Conservation (phyloP, 2,888 invertebrate genomes). For the Orchesella flavescens region DNA sequence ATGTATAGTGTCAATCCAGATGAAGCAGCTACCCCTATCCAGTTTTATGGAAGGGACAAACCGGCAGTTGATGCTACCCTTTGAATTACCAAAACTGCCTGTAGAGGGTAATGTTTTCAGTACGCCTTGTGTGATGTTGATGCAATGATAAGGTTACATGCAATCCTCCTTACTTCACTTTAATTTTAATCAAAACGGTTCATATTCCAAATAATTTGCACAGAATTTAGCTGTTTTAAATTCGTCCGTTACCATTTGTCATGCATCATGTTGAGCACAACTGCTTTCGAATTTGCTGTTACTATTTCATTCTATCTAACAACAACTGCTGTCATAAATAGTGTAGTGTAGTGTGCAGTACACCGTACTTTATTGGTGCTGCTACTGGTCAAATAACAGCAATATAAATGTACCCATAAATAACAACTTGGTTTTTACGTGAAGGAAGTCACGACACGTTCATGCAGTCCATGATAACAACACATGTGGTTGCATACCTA, state of each 20-base stretch:
- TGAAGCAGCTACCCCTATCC: slow-evolving; percentile 50
- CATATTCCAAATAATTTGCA: background rate
- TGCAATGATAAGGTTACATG: background rate
- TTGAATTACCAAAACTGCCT: slow-evolving; percentile 57
- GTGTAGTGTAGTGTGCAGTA: too few species aligned
- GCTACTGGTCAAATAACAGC: too few species aligned
- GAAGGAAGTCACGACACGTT: background rate
- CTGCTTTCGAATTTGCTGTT: too few species aligned
- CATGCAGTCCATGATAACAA: background rate
- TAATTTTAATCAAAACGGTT: too few species aligned
- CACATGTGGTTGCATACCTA: background rate
- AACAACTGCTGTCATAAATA: too few species aligned
- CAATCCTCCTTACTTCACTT: background rate
- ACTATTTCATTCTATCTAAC: too few species aligned
- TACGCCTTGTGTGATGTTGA: background rate
- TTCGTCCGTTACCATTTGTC: too few species aligned
- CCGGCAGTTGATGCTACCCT: slow-evolving; percentile 41
- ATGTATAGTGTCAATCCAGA: background rate
- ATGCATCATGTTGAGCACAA: too few species aligned
- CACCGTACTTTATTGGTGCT: too few species aligned
- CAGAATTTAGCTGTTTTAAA: too few species aligned
- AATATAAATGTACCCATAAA: too few species aligned
- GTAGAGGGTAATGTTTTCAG: slow-evolving; percentile 59
- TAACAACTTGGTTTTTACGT: background rate
- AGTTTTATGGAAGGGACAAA: slow-evolving; percentile 34